These are phyloP conservation scores for Maylandia zebra DNA, from an alignment of 2,113 vertebrate genomes.

Conservation along the genomic window DNA sequence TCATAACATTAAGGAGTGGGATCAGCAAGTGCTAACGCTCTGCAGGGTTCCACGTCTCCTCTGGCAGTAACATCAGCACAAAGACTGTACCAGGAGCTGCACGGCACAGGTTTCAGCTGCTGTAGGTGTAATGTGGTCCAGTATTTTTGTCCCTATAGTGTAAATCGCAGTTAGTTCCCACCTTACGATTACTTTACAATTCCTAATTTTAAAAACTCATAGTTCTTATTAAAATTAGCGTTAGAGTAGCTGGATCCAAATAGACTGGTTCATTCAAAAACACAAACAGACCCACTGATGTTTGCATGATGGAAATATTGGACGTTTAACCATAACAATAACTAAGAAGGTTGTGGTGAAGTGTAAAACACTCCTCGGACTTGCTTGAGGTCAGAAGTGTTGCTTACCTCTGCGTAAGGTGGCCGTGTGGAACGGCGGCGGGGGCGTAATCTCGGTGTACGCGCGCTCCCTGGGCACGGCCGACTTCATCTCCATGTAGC, in stretches of 20 bases:
- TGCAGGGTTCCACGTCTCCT: neutral
- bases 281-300: neutral
- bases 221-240: neutral
- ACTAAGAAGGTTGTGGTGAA: neutral
- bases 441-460: conserved; percentile 69
- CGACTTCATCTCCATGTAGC: conserved; percentile 95
- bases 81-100: neutral
- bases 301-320: neutral
- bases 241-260: neutral
- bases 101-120: neutral
- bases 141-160: neutral
- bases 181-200: neutral
- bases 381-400: neutral
- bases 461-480: conserved; percentile 68
- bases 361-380: neutral
- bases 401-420: conserved; percentile 46
- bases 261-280: rapidly evolving
- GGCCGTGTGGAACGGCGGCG: conserved; percentile 7
- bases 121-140: neutral
- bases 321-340: rapidly evolving
- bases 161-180: rapidly evolving
- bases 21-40: neutral
- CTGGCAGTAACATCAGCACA: neutral
- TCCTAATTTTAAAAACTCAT: neutral
- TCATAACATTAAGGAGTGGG: neutral